These are phyloP conservation scores for Sinelater perroti DNA, from an alignment of 2,888 invertebrate species.

Conservation along the genomic window DNA sequence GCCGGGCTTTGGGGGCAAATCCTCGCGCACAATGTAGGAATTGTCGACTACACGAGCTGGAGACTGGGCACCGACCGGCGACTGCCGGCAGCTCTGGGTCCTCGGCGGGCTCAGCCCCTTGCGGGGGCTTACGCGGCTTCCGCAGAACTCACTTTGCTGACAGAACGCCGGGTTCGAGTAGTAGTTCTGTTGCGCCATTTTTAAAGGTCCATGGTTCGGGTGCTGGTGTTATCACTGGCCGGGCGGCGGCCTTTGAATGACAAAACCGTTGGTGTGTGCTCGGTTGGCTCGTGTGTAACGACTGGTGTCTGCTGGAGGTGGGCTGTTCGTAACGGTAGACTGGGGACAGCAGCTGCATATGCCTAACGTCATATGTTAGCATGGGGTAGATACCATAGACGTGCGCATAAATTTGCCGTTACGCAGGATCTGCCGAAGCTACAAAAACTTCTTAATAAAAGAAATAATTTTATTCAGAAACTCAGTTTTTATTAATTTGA, in stretches of 20 bases:
- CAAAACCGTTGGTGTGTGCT: conserved; percentile 42
- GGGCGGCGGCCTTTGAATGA: conserved; percentile 16
- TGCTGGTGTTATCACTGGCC: conserved; percentile 3
- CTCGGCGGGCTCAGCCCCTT: conserved; percentile 40
- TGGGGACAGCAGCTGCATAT: conserved; percentile 59
- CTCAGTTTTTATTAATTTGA: too few relatives aligned
- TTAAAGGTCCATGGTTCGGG: conserved; percentile 22
- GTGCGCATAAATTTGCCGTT: conserved; percentile 42
- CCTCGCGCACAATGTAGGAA: conserved; percentile 20
- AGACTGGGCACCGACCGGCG: conserved; percentile 58
- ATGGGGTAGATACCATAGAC: conserved; percentile 60
- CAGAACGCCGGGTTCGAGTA: conserved; percentile 85
- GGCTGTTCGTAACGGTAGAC: conserved; percentile 52
- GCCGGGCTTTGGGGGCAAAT: conserved; percentile 45
- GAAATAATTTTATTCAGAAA: not conserved
- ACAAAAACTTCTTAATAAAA: not conserved
- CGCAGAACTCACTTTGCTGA: conserved; percentile 77
- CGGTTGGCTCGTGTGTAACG: conserved; percentile 45
- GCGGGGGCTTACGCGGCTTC: conserved; percentile 40
- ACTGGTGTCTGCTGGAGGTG: conserved; percentile 48
- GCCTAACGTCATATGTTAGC: conserved; percentile 56
- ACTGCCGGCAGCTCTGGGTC: conserved; percentile 46
- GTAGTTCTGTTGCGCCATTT: conserved; percentile 61
- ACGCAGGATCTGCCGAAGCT: not conserved
- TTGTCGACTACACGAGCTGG: conserved; percentile 49